Base-by-base conservation (phyloP, 2,113 vertebrate species). In the Craseonycteris thonglongyai region DNA sequence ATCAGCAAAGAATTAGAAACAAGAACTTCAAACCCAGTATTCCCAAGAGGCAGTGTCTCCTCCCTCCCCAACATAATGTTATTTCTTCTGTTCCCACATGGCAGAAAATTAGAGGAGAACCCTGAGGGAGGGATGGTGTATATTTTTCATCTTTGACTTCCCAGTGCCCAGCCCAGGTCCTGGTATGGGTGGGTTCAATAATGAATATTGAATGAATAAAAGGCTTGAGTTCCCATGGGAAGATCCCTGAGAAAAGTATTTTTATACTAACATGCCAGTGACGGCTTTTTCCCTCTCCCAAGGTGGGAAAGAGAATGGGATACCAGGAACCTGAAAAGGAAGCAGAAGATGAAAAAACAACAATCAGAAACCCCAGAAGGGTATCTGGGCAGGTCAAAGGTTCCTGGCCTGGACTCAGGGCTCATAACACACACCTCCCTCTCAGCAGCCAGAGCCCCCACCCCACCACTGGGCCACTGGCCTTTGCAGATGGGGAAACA, bases 211-310 rank as follows among this genome's bases (percentile, higher is more conserved):
- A 87, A 16, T 91, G 72, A 93, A 59, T 56, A 26, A 80, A 80
- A 94, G 68, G 18, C 45, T 72, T 72, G 15, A 24, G 40, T 89
- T 90, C 28, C 71, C 26, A 19, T 56, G 35, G 56, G 18, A 93
- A 79, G 71, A 61, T 38, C 13, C 47, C 47, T 59, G 8, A 66
- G 35, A 75, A 45, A 45, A 84, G 12, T 88, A 59, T 61, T 74
- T 72, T 93, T 95, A 90, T n/a, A 91, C n/a, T 91, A 91, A 89
- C 54, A 74, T 58, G 56, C 95, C 78, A 93, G 12, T 93, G 63
- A 58, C 63, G 90, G 35, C 65, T 58, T 91, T 66, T 87, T 61
- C 38, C 12, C 47, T 66, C 26, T 68, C 51, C 59, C 12, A 74
- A 68, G 11, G 42, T 51, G 33, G 33, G 19, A 40, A 42, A 90